Conservation (phyloP, 2,888 invertebrate genomes). For the Odontothrips loti region DNA sequence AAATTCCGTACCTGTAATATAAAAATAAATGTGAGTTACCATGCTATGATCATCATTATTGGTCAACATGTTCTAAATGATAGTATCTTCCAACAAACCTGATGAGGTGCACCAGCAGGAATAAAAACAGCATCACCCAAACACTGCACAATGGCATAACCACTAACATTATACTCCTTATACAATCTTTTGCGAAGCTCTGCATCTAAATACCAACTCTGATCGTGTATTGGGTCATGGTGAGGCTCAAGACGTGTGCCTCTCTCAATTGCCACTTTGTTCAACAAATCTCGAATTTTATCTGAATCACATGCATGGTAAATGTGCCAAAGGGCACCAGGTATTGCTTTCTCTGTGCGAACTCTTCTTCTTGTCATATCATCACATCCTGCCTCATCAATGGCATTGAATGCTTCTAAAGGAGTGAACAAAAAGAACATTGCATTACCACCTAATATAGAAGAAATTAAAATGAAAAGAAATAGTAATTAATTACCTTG, state of each 20-base stretch:
- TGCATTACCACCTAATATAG: background rate
- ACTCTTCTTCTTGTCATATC: constrained; percentile 72
- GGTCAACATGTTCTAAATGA: background rate
- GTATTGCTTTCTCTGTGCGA: constrained; percentile 71
- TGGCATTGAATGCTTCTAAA: constrained; percentile 75
- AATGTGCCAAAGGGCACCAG: constrained; percentile 95
- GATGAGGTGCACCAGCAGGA: constrained; percentile 96
- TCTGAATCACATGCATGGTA: constrained; percentile 90
- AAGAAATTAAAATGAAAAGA: background rate
- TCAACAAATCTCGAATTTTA: constrained; percentile 87
- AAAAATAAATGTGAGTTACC: constrained; percentile 19
- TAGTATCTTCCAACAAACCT: constrained; percentile 48
- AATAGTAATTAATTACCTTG: constrained; percentile 52
- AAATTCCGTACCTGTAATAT: constrained; percentile 74
- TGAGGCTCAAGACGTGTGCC: constrained; percentile 79
- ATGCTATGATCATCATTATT: background rate
- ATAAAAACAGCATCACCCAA: constrained; percentile 95
- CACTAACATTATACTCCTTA: constrained; percentile 86
- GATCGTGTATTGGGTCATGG: constrained; percentile 93
- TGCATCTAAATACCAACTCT: constrained; percentile 74
- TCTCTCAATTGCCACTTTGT: constrained; percentile 76
- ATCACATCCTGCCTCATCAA: constrained; percentile 89
- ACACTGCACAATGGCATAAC: constrained; percentile 92
- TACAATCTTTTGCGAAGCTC: constrained; percentile 76
- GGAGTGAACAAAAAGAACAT: constrained; percentile 29